Evolutionary conservation across 2,797 vertebrate genomes (phyloP).

Genomic region (Acanthornis magna): DNA sequence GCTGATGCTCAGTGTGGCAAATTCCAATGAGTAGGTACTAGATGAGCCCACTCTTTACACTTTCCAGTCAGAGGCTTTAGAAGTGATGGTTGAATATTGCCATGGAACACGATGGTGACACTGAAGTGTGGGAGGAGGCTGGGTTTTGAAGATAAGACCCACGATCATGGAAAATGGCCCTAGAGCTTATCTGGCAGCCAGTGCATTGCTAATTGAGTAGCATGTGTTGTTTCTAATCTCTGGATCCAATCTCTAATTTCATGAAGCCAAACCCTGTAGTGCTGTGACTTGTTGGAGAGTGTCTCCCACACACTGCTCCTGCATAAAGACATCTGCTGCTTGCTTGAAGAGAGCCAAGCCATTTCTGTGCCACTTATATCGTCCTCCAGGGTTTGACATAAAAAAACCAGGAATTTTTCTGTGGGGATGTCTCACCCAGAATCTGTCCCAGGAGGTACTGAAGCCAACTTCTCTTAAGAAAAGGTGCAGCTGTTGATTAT

Average conservation of each 20-base stretch:
- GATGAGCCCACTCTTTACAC: not conserved
- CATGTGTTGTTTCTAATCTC: slow-evolving; percentile 51
- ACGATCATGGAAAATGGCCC: not conserved
- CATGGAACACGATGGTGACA: not conserved
- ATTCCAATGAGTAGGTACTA: not conserved
- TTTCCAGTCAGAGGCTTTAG: not conserved
- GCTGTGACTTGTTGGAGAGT: slow-evolving; percentile 17
- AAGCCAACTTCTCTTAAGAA: not conserved
- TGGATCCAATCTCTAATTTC: slow-evolving; percentile 23
- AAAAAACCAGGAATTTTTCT: not conserved
- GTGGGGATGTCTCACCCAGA: not conserved
- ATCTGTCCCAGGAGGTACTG: not conserved
- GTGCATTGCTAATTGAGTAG: slow-evolving; percentile 13
- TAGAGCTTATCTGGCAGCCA: slow-evolving; percentile 37
- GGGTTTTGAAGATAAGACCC: slow-evolving; percentile 4
- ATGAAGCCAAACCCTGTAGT: slow-evolving; percentile 37
- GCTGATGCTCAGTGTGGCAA: not conserved
- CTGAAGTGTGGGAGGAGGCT: not conserved
- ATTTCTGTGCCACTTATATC: not conserved
- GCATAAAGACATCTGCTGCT: slow-evolving; percentile 62
- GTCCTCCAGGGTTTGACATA: not conserved
- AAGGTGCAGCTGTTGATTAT: not conserved
- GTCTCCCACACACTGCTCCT: slow-evolving; percentile 57
- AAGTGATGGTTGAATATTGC: not conserved
- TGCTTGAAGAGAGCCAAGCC: slow-evolving; percentile 40